Base-by-base conservation (phyloP, 2,113 vertebrate genomes). In the Clarias macrocephalus region DNA sequence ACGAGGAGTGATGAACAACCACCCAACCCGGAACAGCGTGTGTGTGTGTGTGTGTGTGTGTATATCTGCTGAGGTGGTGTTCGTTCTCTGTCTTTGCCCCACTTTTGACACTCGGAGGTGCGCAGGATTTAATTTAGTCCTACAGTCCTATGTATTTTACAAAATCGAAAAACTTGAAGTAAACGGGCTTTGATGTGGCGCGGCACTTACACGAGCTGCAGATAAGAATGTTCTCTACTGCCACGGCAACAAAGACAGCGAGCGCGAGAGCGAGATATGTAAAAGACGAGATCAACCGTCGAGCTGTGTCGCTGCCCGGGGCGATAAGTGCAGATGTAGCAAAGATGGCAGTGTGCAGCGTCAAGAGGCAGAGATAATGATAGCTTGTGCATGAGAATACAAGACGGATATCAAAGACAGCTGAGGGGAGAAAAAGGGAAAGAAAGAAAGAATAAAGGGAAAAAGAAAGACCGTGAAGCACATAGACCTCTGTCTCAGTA, bases 341-440 rank as follows among this genome's bases (percentile, higher is more conserved):
- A 94, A 95, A 95, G 93, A 90, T 90, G 88, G 91, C 92, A 87
- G 92, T 88, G 90, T 87, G 60, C 91, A 95, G 95, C 95, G 93
- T 95, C 94, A 94, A 94, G 94, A 94, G 95, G 94, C 93, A 92
- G 89, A 93, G 92, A 94, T 95, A 95, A 95, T 95, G 95, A 95
- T 94, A 94, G 80, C 86, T 93, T 93, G 92, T 94, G 93, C 94
- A 95, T 94, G 93, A 92, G 93, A 93, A 93, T 93, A 93, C 94
- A 93, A 94, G 93, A 93, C 92, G 89, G 92, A 95, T 94, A 94
- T 95, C 94, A 94, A 95, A 93, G 94, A 93, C 89, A 83, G 73
- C 90, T 87, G 82, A 87, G 93, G 82, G 79, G 73, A 52, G 33
- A 54, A 11, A 60, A 28, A 72, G 19, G 6, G 52, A 72, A 10